A percentile compares a stretch with the other conserved stretches of the same genome.
Evolutionary conservation across 2,113 vertebrate genomes (phyloP).

Genomic region (Alligator sinensis): DNA sequence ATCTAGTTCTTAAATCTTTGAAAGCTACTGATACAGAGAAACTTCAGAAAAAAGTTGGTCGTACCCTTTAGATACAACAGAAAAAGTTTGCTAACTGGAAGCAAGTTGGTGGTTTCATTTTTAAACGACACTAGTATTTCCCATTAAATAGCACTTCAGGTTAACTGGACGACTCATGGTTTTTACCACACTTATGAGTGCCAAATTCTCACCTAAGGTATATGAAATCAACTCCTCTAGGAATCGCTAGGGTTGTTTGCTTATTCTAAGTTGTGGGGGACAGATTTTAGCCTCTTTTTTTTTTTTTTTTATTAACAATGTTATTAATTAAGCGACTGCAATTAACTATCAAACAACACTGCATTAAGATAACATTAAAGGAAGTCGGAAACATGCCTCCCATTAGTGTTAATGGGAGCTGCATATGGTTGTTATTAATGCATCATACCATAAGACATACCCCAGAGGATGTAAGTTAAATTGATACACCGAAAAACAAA

Average conservation of each 20-base stretch:
- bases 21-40: not conserved
- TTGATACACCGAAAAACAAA: not conserved
- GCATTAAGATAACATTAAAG: conserved; percentile 39
- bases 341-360: conserved; percentile 52
- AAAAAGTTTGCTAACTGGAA: not conserved
- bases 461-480: not conserved
- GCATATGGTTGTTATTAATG: not conserved
- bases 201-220: conserved; percentile 23
- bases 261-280: not conserved
- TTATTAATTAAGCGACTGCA: conserved; percentile 67
- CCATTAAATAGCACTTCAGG: conserved; percentile 10
- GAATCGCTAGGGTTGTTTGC: not conserved
- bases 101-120: not conserved
- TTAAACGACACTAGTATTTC: not conserved
- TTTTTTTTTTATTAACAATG: conserved; percentile 50
- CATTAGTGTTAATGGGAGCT: conserved; percentile 25
- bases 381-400: conserved; percentile 26
- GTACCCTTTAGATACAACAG: accelerated
- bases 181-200: conserved; percentile 2
- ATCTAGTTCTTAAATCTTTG: not conserved
- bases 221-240: not conserved
- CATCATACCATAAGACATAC: not conserved
- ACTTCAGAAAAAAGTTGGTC: not conserved
- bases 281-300: not conserved
- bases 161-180: not conserved